Evolutionary conservation across 2,113 vertebrate genomes (phyloP).

Genomic region (Narcine bancroftii): DNA sequence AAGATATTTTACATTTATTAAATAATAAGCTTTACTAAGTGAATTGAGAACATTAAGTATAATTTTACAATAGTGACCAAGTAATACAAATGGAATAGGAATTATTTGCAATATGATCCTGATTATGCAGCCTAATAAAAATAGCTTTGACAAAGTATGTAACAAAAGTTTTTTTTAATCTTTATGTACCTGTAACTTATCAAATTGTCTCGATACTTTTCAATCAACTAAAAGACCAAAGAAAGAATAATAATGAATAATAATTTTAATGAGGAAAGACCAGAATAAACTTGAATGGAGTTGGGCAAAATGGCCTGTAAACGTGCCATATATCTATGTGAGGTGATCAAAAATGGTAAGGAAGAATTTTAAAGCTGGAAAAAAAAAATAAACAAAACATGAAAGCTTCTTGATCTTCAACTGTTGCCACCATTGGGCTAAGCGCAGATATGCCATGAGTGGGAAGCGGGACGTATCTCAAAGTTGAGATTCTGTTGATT

Average conservation of each 20-base stretch:
- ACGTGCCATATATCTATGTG: too few species aligned
- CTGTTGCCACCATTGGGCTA: too few species aligned
- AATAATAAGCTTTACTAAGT: conserved; percentile 67
- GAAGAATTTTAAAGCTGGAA: too few species aligned
- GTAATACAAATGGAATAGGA: conserved; percentile 46
- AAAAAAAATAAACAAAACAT: too few species aligned
- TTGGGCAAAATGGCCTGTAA: too few species aligned
- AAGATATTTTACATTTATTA: conserved; percentile 58
- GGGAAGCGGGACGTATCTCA: too few species aligned
- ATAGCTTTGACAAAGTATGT: not conserved
- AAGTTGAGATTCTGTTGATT: too few species aligned
- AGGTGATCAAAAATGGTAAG: too few species aligned
- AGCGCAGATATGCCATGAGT: too few species aligned
- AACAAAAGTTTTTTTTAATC: not conserved
- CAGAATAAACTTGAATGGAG: too few species aligned
- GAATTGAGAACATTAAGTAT: conserved; percentile 61
- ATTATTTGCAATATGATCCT: not conserved
- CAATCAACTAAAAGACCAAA: not conserved
- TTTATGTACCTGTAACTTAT: not conserved
- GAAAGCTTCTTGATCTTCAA: too few species aligned
- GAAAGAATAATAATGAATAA: not conserved
- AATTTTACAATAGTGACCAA: conserved; percentile 61
- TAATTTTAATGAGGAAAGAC: too few species aligned
- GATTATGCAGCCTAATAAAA: conserved; percentile 15
- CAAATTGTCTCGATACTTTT: not conserved